Conservation (phyloP, 2,888 invertebrate genomes). For the Spilarctia lutea region DNA sequence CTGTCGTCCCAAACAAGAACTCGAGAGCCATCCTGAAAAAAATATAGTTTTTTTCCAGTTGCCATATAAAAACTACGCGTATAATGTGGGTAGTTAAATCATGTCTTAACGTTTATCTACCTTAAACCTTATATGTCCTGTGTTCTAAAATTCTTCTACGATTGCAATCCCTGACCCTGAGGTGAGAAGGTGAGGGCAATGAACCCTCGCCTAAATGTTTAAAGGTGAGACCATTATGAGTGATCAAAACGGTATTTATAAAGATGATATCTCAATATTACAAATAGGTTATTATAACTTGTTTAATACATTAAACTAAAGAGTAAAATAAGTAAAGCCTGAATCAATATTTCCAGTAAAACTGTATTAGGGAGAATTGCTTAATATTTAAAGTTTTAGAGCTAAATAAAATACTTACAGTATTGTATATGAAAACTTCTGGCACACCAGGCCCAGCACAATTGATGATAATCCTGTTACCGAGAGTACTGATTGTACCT, state of each 20-base stretch:
- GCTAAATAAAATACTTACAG: conserved; percentile 70
- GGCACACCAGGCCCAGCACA: conserved; percentile 96
- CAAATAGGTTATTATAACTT: neutral
- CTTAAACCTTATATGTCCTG: neutral
- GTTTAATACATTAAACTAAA: neutral
- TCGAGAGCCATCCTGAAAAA: conserved; percentile 70
- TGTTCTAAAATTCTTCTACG: neutral
- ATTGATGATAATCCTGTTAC: conserved; percentile 90
- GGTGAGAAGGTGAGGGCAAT: neutral
- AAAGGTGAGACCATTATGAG: neutral
- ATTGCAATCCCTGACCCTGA: too few relatives aligned
- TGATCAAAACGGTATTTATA: neutral
- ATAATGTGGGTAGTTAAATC: too few relatives aligned
- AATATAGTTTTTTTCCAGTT: neutral
- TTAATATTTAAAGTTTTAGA: neutral
- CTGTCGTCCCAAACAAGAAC: conserved; percentile 90
- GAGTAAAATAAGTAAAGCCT: neutral
- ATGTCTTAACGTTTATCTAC: too few relatives aligned
- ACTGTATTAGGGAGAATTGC: neutral
- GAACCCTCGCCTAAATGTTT: neutral
- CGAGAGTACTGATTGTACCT: conserved; percentile 89
- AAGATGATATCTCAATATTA: neutral
- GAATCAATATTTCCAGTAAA: neutral
- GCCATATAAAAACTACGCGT: neutral
- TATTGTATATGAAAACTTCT: conserved; percentile 88